These are phyloP conservation scores for Blastobasis adustella DNA, from an alignment of 2,888 invertebrate genomes.

Conservation along the genomic window DNA sequence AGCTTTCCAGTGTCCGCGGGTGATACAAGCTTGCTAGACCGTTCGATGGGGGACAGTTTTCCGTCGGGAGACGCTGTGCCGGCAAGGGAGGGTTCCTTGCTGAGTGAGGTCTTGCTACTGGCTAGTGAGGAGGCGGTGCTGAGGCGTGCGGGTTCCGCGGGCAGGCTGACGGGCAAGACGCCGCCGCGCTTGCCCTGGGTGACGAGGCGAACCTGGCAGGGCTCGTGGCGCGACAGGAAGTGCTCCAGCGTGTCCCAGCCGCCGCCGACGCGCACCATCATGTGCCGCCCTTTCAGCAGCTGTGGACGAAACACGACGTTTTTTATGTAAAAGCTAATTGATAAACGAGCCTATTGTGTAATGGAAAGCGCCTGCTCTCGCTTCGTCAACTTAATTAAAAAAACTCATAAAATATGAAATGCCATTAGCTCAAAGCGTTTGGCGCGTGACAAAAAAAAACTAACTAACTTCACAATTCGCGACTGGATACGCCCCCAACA, in stretches of 20 bases:
- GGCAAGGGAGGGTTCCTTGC: slow-evolving; percentile 15
- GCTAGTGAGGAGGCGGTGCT: slow-evolving; percentile 9
- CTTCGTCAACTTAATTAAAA: too few relatives aligned
- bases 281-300: slow-evolving; percentile 93
- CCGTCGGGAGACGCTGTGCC: slow-evolving; percentile 45
- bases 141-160: slow-evolving; percentile 13
- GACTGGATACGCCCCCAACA: too few relatives aligned
- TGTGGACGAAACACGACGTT: slow-evolving; percentile 50
- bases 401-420: too few relatives aligned
- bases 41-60: slow-evolving; percentile 22
- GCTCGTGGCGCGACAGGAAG: slow-evolving; percentile 91
- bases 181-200: slow-evolving; percentile 51
- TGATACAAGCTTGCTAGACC: slow-evolving; percentile 4
- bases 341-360: too few relatives aligned
- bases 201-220: slow-evolving; percentile 83
- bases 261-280: slow-evolving; percentile 96
- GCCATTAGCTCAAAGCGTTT: too few relatives aligned
- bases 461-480: too few relatives aligned
- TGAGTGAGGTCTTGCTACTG: slow-evolving; percentile 15
- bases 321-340: too few relatives aligned
- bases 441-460: too few relatives aligned
- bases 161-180: slow-evolving; percentile 42
- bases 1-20: slow-evolving; percentile 1
- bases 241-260: slow-evolving; percentile 96
- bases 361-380: too few relatives aligned